Evolutionary conservation across 2,113 vertebrate species (phyloP), one percentile per base, ranked within the genome.

Genomic region (Accipiter virgatus): DNA sequence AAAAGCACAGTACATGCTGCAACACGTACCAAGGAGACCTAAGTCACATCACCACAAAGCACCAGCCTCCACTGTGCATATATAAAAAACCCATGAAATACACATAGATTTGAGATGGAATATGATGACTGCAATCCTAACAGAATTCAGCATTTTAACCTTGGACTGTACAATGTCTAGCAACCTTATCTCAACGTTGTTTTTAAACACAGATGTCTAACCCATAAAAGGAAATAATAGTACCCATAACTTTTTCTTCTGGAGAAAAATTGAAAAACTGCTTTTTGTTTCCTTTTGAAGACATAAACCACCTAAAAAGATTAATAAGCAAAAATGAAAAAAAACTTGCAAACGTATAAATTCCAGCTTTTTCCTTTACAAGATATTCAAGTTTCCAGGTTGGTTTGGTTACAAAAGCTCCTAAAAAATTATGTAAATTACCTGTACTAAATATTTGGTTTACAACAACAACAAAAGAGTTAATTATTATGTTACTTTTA

Each of bases 11-110:
- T 2, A 25, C 26, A 1, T 4, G 43, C 50, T 62, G 63, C 48
- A 21, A 58, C 74, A 56, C 0, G 0, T 32, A 74, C 53, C 27
- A 3, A 12, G 38, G 16, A n/a, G 56, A 72, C 23, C 2, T 6
- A 16, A 63, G 26, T 45, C 47, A 15, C 2, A 0, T 16, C 38
- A 25, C 23, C 40, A 23, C 26, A 16, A 42, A 70, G 17, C 34
- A 20, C 31, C 36, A 48, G 53, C 61, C 34, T 67, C 32, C 18
- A 5, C 61, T 40, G 5, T 7, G 10, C 21, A 8, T 9, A 5
- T 16, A 8, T 5, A 19, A 85, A 22, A 85, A 62, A 53, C 9
- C 3, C 16, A 15, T 7, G 19, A 71, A 34, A 78, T 42, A 53
- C 31, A 13, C 8, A 13, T 3, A 27, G 31, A 56, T 66, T 52